A percentile compares a stretch with the other conserved stretches of the same genome.
phyloP scores from a whole-genome alignment of 2,888 invertebrate genomes.

The Aradus depressus region DNA sequence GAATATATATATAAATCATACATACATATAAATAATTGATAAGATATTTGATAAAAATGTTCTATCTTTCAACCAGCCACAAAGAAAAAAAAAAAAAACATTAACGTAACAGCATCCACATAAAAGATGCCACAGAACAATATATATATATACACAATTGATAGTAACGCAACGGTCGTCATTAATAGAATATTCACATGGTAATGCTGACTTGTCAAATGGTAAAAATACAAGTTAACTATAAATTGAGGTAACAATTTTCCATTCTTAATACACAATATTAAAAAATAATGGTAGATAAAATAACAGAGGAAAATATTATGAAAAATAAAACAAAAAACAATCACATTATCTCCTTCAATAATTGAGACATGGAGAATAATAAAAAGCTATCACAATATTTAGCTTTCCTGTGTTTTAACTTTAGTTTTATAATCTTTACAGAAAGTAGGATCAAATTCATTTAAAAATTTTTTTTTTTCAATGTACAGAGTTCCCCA shows the following conservation, averaged over 20 bases:
- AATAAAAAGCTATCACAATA: constrained; percentile 18
- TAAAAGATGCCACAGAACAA: constrained; percentile 22
- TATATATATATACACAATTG: constrained; percentile 19
- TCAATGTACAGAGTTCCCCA: too few species aligned
- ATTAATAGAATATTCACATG: constrained; percentile 27
- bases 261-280: constrained; percentile 29
- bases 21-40: constrained; percentile 1
- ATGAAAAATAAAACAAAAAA: constrained; percentile 25
- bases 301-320: constrained; percentile 19
- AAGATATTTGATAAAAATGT: too few species aligned
- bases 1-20: background rate
- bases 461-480: too few species aligned
- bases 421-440: background rate
- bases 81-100: constrained; percentile 12
- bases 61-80: constrained; percentile 19
- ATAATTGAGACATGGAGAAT: constrained; percentile 13
- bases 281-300: constrained; percentile 29
- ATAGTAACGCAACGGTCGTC: constrained; percentile 23
- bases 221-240: constrained; percentile 30
- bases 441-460: too few species aligned
- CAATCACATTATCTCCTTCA: constrained; percentile 16
- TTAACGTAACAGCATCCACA: constrained; percentile 20
- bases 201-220: constrained; percentile 30
- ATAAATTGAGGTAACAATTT: constrained; percentile 31
- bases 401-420: constrained; percentile 8